phyloP scores from a whole-genome alignment of 64 coral and sea anemone genomes.

The Stichodactyla mertensii region DNA sequence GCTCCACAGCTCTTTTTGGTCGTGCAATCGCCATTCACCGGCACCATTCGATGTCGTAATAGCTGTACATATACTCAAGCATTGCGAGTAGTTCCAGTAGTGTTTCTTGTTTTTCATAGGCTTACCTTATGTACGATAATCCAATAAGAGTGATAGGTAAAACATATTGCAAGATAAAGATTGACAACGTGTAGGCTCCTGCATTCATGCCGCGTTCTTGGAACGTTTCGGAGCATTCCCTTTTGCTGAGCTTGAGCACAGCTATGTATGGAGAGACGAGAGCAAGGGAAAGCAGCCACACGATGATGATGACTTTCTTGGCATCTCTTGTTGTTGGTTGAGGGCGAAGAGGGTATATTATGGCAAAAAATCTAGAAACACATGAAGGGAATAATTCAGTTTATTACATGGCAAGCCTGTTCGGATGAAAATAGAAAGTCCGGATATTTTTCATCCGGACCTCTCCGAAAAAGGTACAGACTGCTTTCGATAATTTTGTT shows the following conservation, averaged over 20 bases:
- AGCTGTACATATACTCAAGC: background rate
- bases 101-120: background rate
- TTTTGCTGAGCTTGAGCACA: slow-evolving; percentile 35
- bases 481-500: too few species aligned
- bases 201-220: slow-evolving; percentile 60
- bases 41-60: too few species aligned
- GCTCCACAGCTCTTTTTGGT: too few species aligned
- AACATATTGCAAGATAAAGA: slow-evolving; percentile 83
- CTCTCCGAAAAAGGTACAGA: too few species aligned
- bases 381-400: background rate
- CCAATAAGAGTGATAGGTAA: slow-evolving; percentile 85
- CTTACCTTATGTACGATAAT: slow-evolving; percentile 80
- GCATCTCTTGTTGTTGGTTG: slow-evolving; percentile 75
- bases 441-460: too few species aligned
- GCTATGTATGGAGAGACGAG: slow-evolving; percentile 86
- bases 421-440: too few species aligned
- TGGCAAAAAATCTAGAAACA: slow-evolving; percentile 64
- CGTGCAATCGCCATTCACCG: too few species aligned
- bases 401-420: too few species aligned
- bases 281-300: slow-evolving; percentile 63
- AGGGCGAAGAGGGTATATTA: slow-evolving; percentile 70
- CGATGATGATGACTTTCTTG: slow-evolving; percentile 72
- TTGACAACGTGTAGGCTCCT: slow-evolving; percentile 64
- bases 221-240: slow-evolving; percentile 45
- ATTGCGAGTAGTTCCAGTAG: background rate